Evolutionary conservation across 2,113 vertebrate species (phyloP), one percentile per base, ranked within the genome.

Genomic region (Paracanthobrama guichenoti): DNA sequence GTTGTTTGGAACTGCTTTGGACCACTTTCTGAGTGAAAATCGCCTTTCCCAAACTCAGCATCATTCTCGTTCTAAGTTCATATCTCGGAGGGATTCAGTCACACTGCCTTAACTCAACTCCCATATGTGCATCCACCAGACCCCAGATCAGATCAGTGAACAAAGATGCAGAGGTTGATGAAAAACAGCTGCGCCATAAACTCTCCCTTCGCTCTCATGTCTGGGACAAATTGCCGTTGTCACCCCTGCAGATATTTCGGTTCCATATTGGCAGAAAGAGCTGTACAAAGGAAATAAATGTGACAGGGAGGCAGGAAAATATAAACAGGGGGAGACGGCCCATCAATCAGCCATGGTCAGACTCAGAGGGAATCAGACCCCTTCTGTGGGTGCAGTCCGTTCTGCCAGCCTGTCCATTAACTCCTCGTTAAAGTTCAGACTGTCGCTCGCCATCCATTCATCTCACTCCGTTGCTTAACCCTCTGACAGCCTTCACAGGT

Each of bases 401-500:
- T 79, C 50, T 44, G n/a, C 60, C 44, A n/a, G 24, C 71, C 69
- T 87, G 76, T 88, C 86, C 81, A 89, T 89, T 89, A 84, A 81
- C 46, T 76, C 22, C 86, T 86, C 46, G 62, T 89, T 89, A 89
- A 72, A 76, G 86, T 85, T 74, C 26, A 67, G 35, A 28, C 69
- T 85, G 83, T 59, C 74, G 66, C 83, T 66, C 66, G 16, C 44
- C 59, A 44, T 87, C 77, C 84, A 85, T 87, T 81, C 82, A 80
- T 82, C 75, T 88, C 75, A 67, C 53, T 87, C 77, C 71, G 42
- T 80, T 85, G 48, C 64, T 64, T 35, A 60, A 46, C 53, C 84
- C 62, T 79, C 76, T 87, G 85, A 88, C 83, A 85, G 76, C 22
- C 66, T 53, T 77, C 69, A 88, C 44, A 84, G 85, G 78, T 44